Percentiles rank a stretch among this genome's conserved stretches.
phyloP scores from a whole-genome alignment of 2,888 invertebrate genomes.

The Ophion ventricosus region DNA sequence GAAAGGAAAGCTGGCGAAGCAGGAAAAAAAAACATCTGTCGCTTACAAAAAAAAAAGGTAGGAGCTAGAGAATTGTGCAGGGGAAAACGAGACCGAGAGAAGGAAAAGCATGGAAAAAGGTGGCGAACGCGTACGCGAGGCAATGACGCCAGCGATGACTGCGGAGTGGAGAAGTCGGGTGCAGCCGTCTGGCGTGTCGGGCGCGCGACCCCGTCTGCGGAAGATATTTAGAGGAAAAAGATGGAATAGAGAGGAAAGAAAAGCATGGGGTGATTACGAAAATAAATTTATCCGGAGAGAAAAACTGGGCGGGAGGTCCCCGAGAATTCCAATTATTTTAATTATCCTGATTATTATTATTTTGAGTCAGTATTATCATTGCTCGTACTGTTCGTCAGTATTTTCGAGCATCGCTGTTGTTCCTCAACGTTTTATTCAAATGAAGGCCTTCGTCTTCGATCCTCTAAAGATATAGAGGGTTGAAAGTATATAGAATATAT shows the following conservation, averaged over 20 bases:
- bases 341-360: neutral
- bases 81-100: conserved; percentile 3
- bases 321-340: neutral
- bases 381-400: neutral
- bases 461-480: no score
- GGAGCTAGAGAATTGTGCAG: neutral
- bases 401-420: neutral
- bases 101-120: conserved; percentile 50
- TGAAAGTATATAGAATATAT: no score
- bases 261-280: neutral
- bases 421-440: neutral
- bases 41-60: conserved; percentile 41
- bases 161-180: neutral
- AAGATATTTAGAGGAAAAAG: neutral
- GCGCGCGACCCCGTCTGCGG: neutral
- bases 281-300: conserved; percentile 11
- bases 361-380: no score
- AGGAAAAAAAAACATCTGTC: conserved; percentile 56
- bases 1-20: neutral
- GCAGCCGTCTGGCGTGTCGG: neutral
- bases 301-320: conserved; percentile 10
- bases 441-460: neutral
- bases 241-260: conserved; percentile 4
- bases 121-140: conserved; percentile 14
- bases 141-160: conserved; percentile 12